Percentiles rank a stretch among this genome's conserved stretches.
phyloP scores from a whole-genome alignment of 2,888 invertebrate genomes.

The Netelia fuscicornis region DNA sequence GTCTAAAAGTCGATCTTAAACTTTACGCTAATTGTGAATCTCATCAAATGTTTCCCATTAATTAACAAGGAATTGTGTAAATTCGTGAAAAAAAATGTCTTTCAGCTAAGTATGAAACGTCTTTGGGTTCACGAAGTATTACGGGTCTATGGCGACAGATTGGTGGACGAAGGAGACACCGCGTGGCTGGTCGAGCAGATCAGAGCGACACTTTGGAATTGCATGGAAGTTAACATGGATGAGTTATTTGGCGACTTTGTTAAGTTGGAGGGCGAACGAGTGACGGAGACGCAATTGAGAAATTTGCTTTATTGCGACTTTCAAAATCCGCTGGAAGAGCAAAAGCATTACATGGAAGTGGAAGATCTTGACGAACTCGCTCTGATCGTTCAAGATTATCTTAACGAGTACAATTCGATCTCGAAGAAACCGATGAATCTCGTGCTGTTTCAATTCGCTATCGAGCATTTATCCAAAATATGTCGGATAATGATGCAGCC shows the following conservation, averaged over 20 bases:
- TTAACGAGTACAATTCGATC: constrained; percentile 97
- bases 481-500: constrained; percentile 96
- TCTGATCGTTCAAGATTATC: constrained; percentile 93
- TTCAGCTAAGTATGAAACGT: constrained; percentile 93
- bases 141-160: constrained; percentile 96
- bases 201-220: constrained; percentile 86
- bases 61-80: too few species aligned
- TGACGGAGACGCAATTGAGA: constrained; percentile 93
- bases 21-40: background rate
- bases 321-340: constrained; percentile 95
- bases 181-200: constrained; percentile 92
- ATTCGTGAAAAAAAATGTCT: constrained; percentile 55
- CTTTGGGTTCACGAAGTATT: constrained; percentile 98
- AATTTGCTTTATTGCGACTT: constrained; percentile 98
- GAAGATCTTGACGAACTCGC: constrained; percentile 92
- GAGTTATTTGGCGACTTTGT: constrained; percentile 89
- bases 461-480: constrained; percentile 96
- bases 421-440: constrained; percentile 98
- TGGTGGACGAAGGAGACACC: constrained; percentile 93
- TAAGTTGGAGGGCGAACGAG: constrained; percentile 82
- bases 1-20: background rate
- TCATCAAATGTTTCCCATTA: background rate
- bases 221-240: constrained; percentile 90
- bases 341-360: constrained; percentile 92
- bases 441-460: constrained; percentile 96